Evolutionary conservation across 2,888 invertebrate genomes (phyloP).

Genomic region (Abrostola tripartita): DNA sequence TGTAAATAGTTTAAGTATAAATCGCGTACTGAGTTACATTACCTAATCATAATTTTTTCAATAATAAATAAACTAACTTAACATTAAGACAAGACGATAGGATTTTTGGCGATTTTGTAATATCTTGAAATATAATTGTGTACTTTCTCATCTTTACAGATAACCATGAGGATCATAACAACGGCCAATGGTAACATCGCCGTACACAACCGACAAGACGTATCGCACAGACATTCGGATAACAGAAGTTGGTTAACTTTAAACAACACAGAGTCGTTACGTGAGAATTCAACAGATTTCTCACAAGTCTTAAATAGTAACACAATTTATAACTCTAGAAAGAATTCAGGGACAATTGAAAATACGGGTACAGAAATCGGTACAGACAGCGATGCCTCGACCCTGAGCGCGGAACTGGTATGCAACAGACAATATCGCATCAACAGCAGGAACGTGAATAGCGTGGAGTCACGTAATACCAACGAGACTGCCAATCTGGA

Average conservation of each 20-base stretch:
- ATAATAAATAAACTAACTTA: too few species aligned
- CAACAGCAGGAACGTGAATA: constrained; percentile 67
- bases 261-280: constrained; percentile 58
- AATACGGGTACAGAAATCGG: constrained; percentile 54
- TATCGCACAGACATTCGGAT: constrained; percentile 62
- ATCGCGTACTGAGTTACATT: too few species aligned
- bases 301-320: constrained; percentile 65
- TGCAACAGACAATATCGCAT: constrained; percentile 80
- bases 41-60: too few species aligned
- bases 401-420: constrained; percentile 66
- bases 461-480: constrained; percentile 56
- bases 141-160: constrained; percentile 65
- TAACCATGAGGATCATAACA: constrained; percentile 79
- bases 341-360: constrained; percentile 61
- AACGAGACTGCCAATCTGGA: constrained; percentile 68
- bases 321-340: constrained; percentile 59
- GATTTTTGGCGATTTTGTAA: too few species aligned
- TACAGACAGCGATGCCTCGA: constrained; percentile 50
- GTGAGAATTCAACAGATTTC: constrained; percentile 63
- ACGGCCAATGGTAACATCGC: constrained; percentile 78
- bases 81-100: too few species aligned
- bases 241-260: constrained; percentile 64
- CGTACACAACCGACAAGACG: constrained; percentile 61
- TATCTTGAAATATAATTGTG: constrained; percentile 1
- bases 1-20: too few species aligned